Evolutionary conservation across 53 echinoderm and acorn worm genomes (phyloP).

Genomic region (Glandiceps talaboti): DNA sequence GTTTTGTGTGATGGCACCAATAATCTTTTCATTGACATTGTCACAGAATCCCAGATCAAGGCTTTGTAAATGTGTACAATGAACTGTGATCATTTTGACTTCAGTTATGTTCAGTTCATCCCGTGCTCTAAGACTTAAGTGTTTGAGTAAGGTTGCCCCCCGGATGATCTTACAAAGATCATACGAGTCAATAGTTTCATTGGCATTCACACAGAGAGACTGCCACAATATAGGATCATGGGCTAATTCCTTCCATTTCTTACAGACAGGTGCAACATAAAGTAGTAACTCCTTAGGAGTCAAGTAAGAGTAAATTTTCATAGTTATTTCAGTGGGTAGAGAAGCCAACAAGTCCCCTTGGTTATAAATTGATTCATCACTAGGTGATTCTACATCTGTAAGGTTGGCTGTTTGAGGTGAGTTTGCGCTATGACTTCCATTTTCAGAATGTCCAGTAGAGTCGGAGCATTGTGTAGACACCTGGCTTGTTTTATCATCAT

Average conservation of each 20-base stretch:
- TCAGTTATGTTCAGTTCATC: conserved; percentile 24
- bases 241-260: conserved; percentile 32
- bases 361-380: too few species aligned
- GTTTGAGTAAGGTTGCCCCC: conserved; percentile 21
- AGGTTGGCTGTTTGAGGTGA: too few species aligned
- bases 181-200: conserved; percentile 21
- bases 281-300: conserved; percentile 25
- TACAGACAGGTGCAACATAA: conserved; percentile 25
- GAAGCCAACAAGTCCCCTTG: conserved; percentile 21
- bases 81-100: conserved; percentile 16
- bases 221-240: conserved; percentile 44
- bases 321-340: conserved; percentile 43
- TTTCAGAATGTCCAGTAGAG: too few species aligned
- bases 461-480: too few species aligned
- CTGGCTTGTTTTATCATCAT: too few species aligned
- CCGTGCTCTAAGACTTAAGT: conserved; percentile 31
- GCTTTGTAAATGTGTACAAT: conserved; percentile 24
- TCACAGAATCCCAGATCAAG: conserved; percentile 51
- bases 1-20: conserved; percentile 12
- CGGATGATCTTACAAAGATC: conserved; percentile 15
- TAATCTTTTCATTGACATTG: conserved; percentile 17
- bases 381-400: too few species aligned
- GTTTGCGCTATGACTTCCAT: too few species aligned
- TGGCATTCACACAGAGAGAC: not conserved
- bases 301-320: conserved; percentile 37